Evolutionary conservation across 2,113 vertebrate species (phyloP).

Genomic region (Pangasianodon hypophthalmus): DNA sequence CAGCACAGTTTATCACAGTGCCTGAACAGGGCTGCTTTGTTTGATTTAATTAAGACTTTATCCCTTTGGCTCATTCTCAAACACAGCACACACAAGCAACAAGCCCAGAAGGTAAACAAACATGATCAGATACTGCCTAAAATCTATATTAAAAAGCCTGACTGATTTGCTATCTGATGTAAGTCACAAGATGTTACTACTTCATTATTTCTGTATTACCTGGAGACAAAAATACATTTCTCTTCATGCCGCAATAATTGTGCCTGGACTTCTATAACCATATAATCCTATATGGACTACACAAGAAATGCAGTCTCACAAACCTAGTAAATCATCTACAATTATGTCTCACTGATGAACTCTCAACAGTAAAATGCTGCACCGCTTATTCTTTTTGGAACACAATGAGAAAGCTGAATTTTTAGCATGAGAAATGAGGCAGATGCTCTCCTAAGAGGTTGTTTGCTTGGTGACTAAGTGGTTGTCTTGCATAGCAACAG

Average conservation of each 20-base stretch:
- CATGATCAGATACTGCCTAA: conserved; percentile 32
- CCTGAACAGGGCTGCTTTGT: conserved; percentile 74
- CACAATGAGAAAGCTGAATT: conserved; percentile 63
- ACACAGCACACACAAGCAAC: conserved; percentile 56
- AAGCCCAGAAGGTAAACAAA: conserved; percentile 41
- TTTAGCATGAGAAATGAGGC: conserved; percentile 60
- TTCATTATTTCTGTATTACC: conserved; percentile 19
- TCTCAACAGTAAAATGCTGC: background rate
- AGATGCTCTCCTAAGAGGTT: conserved; percentile 71
- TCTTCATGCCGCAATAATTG: background rate
- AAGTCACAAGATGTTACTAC: conserved; percentile 17
- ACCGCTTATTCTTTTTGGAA: background rate
- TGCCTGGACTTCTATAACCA: background rate
- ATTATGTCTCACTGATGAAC: background rate
- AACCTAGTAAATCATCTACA: background rate
- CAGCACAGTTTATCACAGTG: conserved; percentile 76
- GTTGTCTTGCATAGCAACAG: conserved; percentile 74
- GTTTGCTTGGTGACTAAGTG: conserved; percentile 74
- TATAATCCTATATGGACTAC: background rate
- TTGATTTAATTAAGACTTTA: conserved; percentile 81
- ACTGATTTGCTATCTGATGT: conserved; percentile 12
- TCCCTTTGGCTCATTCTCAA: conserved; percentile 65
- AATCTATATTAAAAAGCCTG: conserved; percentile 31
- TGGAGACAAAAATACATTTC: background rate
- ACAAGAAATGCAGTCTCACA: background rate